phyloP scores from a whole-genome alignment of 2,888 invertebrate genomes.

The Iselma pallidipennis region DNA sequence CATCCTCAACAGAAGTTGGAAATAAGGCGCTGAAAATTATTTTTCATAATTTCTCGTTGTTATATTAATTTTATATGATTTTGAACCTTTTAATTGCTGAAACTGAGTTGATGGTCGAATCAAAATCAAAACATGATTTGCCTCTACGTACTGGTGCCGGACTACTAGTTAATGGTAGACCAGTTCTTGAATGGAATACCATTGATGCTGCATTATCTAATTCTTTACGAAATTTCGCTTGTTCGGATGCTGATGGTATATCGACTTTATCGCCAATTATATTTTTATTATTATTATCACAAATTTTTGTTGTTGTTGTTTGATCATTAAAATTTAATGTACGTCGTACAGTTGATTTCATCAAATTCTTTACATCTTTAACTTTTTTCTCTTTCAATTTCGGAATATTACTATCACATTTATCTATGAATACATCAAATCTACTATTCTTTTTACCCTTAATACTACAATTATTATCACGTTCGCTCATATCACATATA shows the following conservation, averaged over 20 bases:
- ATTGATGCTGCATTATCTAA: conserved; percentile 79
- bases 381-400: conserved; percentile 29
- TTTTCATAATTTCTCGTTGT: neutral
- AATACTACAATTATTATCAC: conserved; percentile 56
- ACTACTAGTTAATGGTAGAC: conserved; percentile 82
- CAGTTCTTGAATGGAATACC: conserved; percentile 82
- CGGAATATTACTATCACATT: conserved; percentile 53
- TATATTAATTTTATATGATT: conserved; percentile 7
- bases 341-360: conserved; percentile 27
- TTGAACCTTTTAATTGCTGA: conserved; percentile 81
- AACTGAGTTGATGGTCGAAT: conserved; percentile 76
- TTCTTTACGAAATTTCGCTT: conserved; percentile 73
- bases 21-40: conserved; percentile 69
- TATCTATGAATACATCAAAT: conserved; percentile 50
- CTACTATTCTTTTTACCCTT: conserved; percentile 49
- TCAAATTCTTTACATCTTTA: conserved; percentile 31
- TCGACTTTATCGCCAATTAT: conserved; percentile 37
- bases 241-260: conserved; percentile 72
- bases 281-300: neutral
- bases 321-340: conserved; percentile 45
- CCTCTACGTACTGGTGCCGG: conserved; percentile 82
- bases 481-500: conserved; percentile 51
- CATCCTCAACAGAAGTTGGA: conserved; percentile 58
- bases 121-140: conserved; percentile 81
- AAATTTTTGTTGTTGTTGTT: neutral